Base-by-base conservation (phyloP, 2,113 vertebrate species). In the Puffinus mauretanicus region DNA sequence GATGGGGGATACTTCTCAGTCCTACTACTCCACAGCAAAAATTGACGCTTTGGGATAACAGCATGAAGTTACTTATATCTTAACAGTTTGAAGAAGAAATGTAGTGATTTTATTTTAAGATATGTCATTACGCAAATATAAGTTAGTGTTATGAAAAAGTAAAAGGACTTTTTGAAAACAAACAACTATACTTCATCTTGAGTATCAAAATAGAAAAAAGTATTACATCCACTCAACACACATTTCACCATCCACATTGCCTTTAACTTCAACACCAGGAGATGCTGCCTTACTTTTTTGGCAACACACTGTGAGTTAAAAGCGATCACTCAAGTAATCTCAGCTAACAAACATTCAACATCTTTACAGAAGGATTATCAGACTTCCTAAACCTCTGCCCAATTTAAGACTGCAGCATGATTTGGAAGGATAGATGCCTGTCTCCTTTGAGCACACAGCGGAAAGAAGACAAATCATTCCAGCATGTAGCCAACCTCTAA, bases 51-150 rank as follows among this genome's bases (percentile, higher is more conserved):
- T 22, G 7, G 22, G 24, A 18, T 62, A 93, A 34, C 10, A 70
- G 44, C 22, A 52, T 15, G 25, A 51, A 90, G 10, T 32, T 64
- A 40, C 16, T 44, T 62, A 2, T 11, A 61, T 26, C 22, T 57
- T 70, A 52, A 51, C 18, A 88, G 24, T 34, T 11, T 52, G 18
- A 71, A 44, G 30, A 55, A 14, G 21, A 49, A 81, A 24, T 6
- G 5, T 26, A 73, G 36, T n/a, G 5, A 36, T 42, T 47, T 44
- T 36, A 64, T 64, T 36, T 62, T 62, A 51, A 51, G 20, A 36
- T 24, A 55, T 1, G 2, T 14, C 6, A 4, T 70, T 40, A 90
- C 0, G 0, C 42, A 80, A 86, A 69, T 38, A 3, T 0, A 60
- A 51, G 10, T 57, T 42, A 38, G 8, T 38, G 36, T 38, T 38